These are phyloP conservation scores for Chymomyza procnemis DNA, from an alignment of 2,888 invertebrate species.

Conservation along the genomic window DNA sequence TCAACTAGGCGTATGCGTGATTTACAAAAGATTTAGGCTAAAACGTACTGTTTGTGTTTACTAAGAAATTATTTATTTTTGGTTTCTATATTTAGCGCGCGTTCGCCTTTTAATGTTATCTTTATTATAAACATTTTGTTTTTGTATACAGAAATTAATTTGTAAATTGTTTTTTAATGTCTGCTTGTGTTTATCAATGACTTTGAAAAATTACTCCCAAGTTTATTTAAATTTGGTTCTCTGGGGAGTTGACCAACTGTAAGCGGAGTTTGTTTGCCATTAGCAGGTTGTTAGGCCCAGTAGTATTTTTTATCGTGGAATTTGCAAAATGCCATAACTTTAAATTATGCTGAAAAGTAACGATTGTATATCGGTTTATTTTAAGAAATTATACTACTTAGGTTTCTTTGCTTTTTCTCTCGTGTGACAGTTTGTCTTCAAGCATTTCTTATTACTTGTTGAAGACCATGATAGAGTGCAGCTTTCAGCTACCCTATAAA, in stretches of 20 bases:
- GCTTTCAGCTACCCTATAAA: too few species aligned
- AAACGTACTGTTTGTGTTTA: constrained; percentile 16
- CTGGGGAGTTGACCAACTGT: background rate
- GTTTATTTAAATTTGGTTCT: background rate
- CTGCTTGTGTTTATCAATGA: constrained; percentile 18
- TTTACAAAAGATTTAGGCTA: constrained; percentile 5
- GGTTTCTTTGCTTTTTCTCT: too few species aligned
- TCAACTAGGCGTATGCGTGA: background rate
- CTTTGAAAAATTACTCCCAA: constrained; percentile 30
- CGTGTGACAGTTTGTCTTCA: too few species aligned
- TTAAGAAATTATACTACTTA: too few species aligned
- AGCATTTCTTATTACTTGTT: too few species aligned
- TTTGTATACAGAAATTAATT: background rate
- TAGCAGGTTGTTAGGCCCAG: too few species aligned
- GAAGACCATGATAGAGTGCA: too few species aligned
- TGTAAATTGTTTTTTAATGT: background rate
- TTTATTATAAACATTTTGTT: background rate
- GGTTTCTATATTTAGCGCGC: constrained; percentile 29
- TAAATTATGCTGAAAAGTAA: too few species aligned
- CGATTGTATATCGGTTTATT: too few species aligned
- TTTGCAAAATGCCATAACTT: too few species aligned
- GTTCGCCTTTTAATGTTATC: background rate
- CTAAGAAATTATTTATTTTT: constrained; percentile 20
- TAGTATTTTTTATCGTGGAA: too few species aligned
- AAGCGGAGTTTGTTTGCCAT: too few species aligned